phyloP scores from a whole-genome alignment of 1,140 invertebrate species.

The Caenorhabditis remanei region DNA sequence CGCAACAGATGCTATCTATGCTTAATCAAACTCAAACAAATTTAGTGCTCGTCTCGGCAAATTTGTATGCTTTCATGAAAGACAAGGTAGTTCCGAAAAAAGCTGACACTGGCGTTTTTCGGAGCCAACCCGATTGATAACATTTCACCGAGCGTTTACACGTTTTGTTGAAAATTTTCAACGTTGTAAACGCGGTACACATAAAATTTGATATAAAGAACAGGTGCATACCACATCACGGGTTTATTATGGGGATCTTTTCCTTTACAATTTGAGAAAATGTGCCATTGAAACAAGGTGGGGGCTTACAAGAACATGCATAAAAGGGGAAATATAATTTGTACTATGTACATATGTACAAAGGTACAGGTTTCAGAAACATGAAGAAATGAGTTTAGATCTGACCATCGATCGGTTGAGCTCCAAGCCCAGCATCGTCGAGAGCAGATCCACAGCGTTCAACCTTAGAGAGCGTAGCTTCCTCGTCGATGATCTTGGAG shows the following conservation, averaged over 20 bases:
- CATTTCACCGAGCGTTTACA: too few species aligned
- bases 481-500: conserved; percentile 7
- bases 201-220: not conserved
- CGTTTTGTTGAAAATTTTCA: too few species aligned
- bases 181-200: too few species aligned
- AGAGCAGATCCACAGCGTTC: not conserved
- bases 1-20: not conserved
- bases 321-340: not conserved
- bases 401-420: conserved; percentile 10
- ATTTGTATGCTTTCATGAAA: not conserved
- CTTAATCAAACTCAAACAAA: conserved; percentile 12
- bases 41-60: conserved; percentile 3
- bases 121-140: too few species aligned
- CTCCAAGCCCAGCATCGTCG: conserved; percentile 21
- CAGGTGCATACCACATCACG: not conserved
- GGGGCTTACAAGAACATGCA: conserved; percentile 17
- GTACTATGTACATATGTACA: conserved; percentile 30
- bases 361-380: not conserved
- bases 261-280: conserved; percentile 22
- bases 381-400: not conserved
- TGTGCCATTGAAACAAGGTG: not conserved
- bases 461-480: conserved; percentile 5
- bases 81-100: not conserved
- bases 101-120: too few species aligned
- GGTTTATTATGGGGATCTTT: conserved; percentile 8